Conservation (phyloP, 2,888 invertebrate species). For the Minunthozetes semirufus region DNA sequence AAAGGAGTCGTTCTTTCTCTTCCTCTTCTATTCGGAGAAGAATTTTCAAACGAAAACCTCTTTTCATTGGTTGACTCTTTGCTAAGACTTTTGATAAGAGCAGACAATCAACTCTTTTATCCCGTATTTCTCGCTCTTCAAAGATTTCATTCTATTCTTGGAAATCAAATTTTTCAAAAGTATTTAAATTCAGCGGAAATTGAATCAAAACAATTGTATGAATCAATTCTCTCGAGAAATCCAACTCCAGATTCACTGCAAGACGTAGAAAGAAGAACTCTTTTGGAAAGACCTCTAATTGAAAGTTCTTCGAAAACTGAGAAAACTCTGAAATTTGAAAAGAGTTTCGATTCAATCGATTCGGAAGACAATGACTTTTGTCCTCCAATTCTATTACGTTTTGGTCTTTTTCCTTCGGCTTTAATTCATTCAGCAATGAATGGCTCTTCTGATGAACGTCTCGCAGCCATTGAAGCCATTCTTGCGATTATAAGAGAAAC, state of each 20-base stretch:
- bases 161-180: constrained; percentile 47
- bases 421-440: constrained; percentile 22
- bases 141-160: constrained; percentile 49
- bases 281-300: no score
- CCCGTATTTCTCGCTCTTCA: constrained; percentile 47
- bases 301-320: no score
- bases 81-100: constrained; percentile 41
- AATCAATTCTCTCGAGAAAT: constrained; percentile 38
- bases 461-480: constrained; percentile 31
- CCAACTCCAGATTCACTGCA: neutral
- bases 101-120: constrained; percentile 44
- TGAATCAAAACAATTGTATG: constrained; percentile 39
- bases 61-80: constrained; percentile 42
- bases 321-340: no score
- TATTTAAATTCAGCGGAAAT: constrained; percentile 40
- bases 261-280: neutral
- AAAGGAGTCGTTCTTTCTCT: constrained; percentile 49
- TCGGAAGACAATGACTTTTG: no score
- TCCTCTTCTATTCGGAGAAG: constrained; percentile 50
- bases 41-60: constrained; percentile 49
- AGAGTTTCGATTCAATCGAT: no score
- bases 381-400: neutral
- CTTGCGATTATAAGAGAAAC: constrained; percentile 40
- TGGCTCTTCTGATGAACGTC: neutral
- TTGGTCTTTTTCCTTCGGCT: constrained; percentile 36